phyloP scores from a whole-genome alignment of 2,797 vertebrate genomes.

The Phoeniculus purpureus region DNA sequence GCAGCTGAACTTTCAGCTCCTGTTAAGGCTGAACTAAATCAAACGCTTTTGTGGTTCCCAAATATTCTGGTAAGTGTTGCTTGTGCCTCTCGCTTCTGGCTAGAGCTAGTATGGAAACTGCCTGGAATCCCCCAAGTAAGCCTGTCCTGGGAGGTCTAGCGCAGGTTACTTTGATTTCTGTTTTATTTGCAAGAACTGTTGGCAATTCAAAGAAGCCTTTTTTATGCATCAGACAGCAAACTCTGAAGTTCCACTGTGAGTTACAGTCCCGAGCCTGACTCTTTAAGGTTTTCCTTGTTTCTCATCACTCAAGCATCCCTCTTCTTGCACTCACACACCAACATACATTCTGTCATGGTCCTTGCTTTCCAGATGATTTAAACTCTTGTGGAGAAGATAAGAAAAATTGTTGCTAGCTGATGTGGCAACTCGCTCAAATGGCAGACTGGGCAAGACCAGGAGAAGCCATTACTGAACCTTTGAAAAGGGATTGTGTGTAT shows the following conservation, averaged over 20 bases:
- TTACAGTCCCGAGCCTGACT: neutral
- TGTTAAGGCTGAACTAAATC: constrained; percentile 14
- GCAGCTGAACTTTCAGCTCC: neutral
- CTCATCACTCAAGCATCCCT: neutral
- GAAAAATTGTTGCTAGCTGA: neutral
- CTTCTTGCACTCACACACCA: neutral
- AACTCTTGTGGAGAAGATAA: neutral
- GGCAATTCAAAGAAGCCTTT: constrained; percentile 8
- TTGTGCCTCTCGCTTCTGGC: constrained; percentile 21
- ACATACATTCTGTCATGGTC: neutral
- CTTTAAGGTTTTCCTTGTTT: constrained; percentile 9
- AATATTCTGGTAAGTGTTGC: constrained; percentile 2
- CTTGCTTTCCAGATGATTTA: neutral
- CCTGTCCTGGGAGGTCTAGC: neutral
- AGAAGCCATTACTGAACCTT: neutral
- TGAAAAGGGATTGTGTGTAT: neutral
- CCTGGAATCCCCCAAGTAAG: constrained; percentile 17
- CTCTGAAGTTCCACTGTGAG: neutral
- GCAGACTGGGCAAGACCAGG: neutral
- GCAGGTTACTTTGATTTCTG: neutral
- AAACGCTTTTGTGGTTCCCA: constrained; percentile 22
- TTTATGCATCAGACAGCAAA: constrained; percentile 35
- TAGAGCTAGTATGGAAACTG: neutral
- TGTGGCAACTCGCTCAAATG: neutral
- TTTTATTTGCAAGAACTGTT: neutral